Evolutionary conservation across 2,888 invertebrate genomes (phyloP).

Genomic region (Brachyptera risi): DNA sequence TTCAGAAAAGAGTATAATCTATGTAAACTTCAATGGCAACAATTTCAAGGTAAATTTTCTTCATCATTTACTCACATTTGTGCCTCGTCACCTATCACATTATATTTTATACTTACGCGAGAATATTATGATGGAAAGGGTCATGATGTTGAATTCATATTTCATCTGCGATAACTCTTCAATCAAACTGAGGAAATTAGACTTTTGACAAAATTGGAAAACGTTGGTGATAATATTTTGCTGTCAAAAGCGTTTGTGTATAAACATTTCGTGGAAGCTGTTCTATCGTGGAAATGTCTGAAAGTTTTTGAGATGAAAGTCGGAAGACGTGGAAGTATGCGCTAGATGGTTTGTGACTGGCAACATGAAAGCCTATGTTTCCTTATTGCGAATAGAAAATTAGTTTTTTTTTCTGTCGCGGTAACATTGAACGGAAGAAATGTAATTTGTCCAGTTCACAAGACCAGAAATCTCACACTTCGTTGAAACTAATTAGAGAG

Average conservation of each 20-base stretch:
- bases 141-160: neutral
- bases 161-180: neutral
- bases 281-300: neutral
- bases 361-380: neutral
- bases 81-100: too few relatives aligned
- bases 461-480: too few relatives aligned
- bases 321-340: neutral
- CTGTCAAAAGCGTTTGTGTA: too few relatives aligned
- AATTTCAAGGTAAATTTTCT: neutral
- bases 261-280: neutral
- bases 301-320: neutral
- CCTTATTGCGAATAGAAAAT: neutral
- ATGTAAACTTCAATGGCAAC: too few relatives aligned
- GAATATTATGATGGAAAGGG: too few relatives aligned
- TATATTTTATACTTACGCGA: too few relatives aligned
- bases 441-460: neutral
- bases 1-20: too few relatives aligned
- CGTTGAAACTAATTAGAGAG: slow-evolving; percentile 1
- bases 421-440: neutral
- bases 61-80: slow-evolving; percentile 12
- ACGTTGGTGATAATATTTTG: neutral
- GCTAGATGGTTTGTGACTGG: neutral
- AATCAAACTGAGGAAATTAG: neutral
- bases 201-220: slow-evolving; percentile 4
- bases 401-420: slow-evolving; percentile 1